Percentiles rank a stretch among this genome's conserved stretches.
Conservation (phyloP, 2,797 vertebrate species). For the Tachyglossus aculeatus region DNA sequence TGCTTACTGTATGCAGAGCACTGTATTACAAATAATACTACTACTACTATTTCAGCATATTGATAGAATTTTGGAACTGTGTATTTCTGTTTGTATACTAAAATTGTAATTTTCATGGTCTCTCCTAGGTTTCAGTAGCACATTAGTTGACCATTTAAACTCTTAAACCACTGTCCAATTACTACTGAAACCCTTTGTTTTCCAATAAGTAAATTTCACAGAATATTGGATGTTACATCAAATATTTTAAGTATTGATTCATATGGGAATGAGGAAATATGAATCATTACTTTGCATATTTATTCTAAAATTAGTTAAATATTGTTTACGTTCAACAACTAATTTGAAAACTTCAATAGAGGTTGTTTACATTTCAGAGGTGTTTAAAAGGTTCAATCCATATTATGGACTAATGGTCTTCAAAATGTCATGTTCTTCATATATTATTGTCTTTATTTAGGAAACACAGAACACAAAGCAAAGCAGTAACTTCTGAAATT, state of each 20-base stretch:
- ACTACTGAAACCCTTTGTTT: no score
- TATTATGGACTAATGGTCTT: not conserved
- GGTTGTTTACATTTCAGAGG: not conserved
- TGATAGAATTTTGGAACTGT: no score
- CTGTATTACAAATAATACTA: no score
- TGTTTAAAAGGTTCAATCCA: not conserved
- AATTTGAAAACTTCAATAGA: not conserved
- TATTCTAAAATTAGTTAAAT: slow-evolving; percentile 2
- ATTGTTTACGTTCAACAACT: not conserved
- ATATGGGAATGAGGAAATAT: not conserved
- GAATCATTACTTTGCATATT: not conserved
- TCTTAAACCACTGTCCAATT: no score
- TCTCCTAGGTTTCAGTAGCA: no score
- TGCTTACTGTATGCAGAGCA: no score
- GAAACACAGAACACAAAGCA: slow-evolving; percentile 3
- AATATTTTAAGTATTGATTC: not conserved
- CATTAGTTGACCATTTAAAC: no score
- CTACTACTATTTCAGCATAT: no score
- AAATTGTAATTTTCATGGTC: no score
- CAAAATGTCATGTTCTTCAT: slow-evolving; percentile 29
- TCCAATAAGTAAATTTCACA: no score
- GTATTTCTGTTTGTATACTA: no score
- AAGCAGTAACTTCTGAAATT: not conserved
- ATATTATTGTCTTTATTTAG: slow-evolving; percentile 14
- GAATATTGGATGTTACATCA: not conserved